Evolutionary conservation across 2,797 vertebrate species (phyloP).

Genomic region (Pogoniulus pusillus): DNA sequence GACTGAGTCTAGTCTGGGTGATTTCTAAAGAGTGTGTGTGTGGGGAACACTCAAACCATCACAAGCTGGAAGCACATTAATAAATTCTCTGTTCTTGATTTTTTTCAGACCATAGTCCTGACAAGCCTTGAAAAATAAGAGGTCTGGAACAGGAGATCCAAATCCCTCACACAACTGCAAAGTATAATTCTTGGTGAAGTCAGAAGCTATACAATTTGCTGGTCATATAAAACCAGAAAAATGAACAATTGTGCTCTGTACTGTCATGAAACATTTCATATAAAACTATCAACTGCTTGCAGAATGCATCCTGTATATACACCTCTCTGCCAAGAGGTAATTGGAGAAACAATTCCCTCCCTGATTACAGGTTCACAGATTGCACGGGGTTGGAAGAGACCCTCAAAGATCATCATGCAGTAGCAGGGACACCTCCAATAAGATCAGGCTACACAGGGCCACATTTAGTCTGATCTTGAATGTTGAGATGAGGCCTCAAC

Average conservation of each 20-base stretch:
- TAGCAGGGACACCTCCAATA: too few relatives aligned
- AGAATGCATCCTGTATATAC: not conserved
- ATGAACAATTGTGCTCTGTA: not conserved
- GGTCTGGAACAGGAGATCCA: not conserved
- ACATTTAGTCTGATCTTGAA: too few relatives aligned
- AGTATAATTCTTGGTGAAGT: not conserved
- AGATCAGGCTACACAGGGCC: too few relatives aligned
- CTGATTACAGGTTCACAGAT: not conserved
- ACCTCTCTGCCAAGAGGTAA: not conserved
- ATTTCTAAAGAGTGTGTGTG: too few relatives aligned
- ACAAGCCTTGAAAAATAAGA: not conserved
- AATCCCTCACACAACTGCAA: not conserved
- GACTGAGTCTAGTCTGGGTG: too few relatives aligned
- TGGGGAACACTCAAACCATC: too few relatives aligned
- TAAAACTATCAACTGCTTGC: not conserved
- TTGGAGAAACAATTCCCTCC: not conserved
- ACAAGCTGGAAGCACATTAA: not conserved
- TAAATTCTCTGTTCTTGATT: not conserved
- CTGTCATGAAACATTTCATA: not conserved
- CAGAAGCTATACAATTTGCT: not conserved
- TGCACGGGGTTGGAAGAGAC: too few relatives aligned
- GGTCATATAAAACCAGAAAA: not conserved
- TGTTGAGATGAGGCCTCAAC: too few relatives aligned
- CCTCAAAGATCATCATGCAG: too few relatives aligned
- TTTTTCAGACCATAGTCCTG: not conserved